Percentiles rank a stretch among this genome's conserved stretches.
Conservation (phyloP, 2,888 invertebrate species). For the Plebejus argus region DNA sequence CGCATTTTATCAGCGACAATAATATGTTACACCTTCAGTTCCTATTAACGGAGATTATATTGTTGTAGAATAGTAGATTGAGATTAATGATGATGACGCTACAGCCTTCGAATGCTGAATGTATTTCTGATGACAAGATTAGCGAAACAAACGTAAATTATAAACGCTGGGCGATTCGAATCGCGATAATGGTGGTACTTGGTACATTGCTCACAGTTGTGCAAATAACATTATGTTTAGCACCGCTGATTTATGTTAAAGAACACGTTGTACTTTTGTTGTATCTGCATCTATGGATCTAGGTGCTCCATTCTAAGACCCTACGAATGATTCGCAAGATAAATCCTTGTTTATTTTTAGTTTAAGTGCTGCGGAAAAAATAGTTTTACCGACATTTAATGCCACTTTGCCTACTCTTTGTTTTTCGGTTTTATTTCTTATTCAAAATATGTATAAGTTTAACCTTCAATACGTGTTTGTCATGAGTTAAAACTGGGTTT, state of each 20-base stretch:
- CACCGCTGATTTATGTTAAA: constrained; percentile 15
- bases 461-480: neutral
- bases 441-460: neutral
- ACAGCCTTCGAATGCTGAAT: constrained; percentile 6
- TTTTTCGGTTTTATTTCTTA: neutral
- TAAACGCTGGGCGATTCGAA: constrained; percentile 14
- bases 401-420: neutral
- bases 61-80: neutral
- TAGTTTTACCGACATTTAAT: neutral
- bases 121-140: constrained; percentile 26
- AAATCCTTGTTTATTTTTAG: neutral
- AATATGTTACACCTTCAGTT: neutral
- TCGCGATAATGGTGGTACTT: neutral
- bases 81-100: constrained; percentile 17
- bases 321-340: neutral
- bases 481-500: neutral
- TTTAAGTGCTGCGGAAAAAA: neutral
- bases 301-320: neutral
- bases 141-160: constrained; percentile 28
- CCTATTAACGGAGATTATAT: neutral
- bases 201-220: neutral
- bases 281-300: neutral
- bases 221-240: constrained; percentile 15
- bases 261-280: neutral
- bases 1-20: neutral